Evolutionary conservation across 2,888 invertebrate genomes (phyloP), one percentile per base, ranked within the genome.

Genomic region (Polyommatus icarus): DNA sequence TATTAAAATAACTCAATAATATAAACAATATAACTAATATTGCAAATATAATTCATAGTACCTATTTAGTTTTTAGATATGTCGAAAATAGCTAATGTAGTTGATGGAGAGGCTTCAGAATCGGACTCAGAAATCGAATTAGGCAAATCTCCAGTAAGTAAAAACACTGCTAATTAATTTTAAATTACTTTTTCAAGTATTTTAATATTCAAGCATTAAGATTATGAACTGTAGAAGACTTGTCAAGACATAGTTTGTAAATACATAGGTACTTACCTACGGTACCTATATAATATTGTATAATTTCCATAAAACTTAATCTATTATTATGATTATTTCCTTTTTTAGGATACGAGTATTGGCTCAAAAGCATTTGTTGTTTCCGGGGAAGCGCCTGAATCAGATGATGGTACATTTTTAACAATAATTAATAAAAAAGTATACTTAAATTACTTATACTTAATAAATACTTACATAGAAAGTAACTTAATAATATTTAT

Each of bases 61-160:
- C n/a, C 6, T 71, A 18, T 29, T 29, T 46, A 71, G 8, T 32
- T 29, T n/a, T 1, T 20, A 54, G 15, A n/a, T 3, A 91, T 91
- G 91, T 90, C 90, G 10, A 88, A 90, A 84, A 85, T 82, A 36
- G 84, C 86, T 59, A 90, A 92, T 20, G 91, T 93, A 8, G 92
- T 93, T 0, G 93, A 93, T 1, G 93, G 93, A 0, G 93, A 93
- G 82, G 93, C 93, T 0, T 93, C 93, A 0, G 93, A 93, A 82
- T 92, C 93, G 12, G 77, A 93, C 84, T 87, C 93, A 0, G 93
- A 93, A 77, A 83, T 93, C 77, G 93, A 93, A 89, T 79, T 91
- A 72, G 93, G 89, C 0, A 87, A 82, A 86, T 87, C 91, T 20
- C 77, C 77, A 57, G 77, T 77, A 73, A 73, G 73, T 77, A 59